phyloP scores from a whole-genome alignment of 2,888 invertebrate species.

The Hydrotaea diabolus region DNA sequence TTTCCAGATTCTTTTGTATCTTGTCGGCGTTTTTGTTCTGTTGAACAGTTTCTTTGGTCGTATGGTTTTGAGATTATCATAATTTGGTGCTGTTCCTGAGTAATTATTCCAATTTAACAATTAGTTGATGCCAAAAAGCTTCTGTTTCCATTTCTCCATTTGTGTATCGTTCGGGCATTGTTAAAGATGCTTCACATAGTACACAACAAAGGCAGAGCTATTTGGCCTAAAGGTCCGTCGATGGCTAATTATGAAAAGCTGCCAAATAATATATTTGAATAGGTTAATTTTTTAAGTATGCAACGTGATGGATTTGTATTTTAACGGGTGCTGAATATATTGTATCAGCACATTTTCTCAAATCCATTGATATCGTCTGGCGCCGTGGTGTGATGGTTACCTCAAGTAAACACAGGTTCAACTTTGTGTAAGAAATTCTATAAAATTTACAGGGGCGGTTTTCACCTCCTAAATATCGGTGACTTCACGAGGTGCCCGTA shows the following conservation, averaged over 20 bases:
- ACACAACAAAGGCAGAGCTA: background rate
- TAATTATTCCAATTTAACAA: constrained; percentile 33
- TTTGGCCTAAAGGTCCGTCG: background rate
- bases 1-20: background rate
- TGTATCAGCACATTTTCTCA: too few species aligned
- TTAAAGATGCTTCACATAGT: background rate
- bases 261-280: background rate
- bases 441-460: too few species aligned
- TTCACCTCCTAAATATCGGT: too few species aligned
- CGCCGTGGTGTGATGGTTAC: too few species aligned
- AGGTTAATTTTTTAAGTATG: background rate
- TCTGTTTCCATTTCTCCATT: background rate
- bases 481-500: too few species aligned
- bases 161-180: background rate
- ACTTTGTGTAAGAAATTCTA: too few species aligned
- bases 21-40: background rate
- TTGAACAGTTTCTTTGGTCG: background rate
- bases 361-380: too few species aligned
- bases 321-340: background rate
- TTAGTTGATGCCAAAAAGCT: constrained; percentile 29
- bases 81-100: background rate
- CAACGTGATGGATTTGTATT: too few species aligned
- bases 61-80: background rate
- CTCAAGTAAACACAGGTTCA: too few species aligned
- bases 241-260: background rate